Evolutionary conservation across 1,140 invertebrate genomes (phyloP), one percentile per base, ranked within the genome.

Genomic region (Rhyacophila brunnea): DNA sequence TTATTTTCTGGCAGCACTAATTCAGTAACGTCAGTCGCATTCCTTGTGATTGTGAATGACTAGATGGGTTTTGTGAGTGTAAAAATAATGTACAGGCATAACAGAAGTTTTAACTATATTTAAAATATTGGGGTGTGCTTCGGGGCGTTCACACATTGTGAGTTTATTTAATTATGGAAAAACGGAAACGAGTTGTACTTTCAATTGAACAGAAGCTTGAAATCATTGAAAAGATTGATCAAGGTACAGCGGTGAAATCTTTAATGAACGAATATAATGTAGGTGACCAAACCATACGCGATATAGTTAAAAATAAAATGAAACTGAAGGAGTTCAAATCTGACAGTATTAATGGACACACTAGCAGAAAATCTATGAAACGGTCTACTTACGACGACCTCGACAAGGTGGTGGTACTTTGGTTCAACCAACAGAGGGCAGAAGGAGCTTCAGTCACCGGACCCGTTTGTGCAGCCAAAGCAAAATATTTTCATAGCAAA

Each of bases 381-480:
- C 5, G 3, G 4, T 46, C 53, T 2, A 47, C 23, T 14, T 57
- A 36, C 35, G 45, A 57, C 11, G 40, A 50, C 32, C 18, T 58
- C 7, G 56, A 58, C 38, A 50, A 3, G 10, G 56, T 40, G 2
- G 15, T 58, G 20, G 11, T 58, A 7, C 5, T 32, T 6, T 58
- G 56, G 56, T 50, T 34, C 28, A 50, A 42, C 32, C 5, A 58
- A 34, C 35, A 58, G 49, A 4, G 23, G 15, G 36, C 56, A 1
- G 28, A 32, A 11, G 56, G 47, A 2, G 19, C 18, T 9, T 9
- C 38, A 5, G 11, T 40, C 11, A 5, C 38, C 3, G 3, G 38
- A n/a, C 4, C 38, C 11, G 4, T n/a, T 6, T 40, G n/a, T n/a
- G 38, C 38, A 6, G 38, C 11, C 4, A 40, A 40, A 40, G 38